A percentile compares a stretch with the other conserved stretches of the same genome.
phyloP scores from a whole-genome alignment of 2,888 invertebrate genomes.

The Doris montereyensis region DNA sequence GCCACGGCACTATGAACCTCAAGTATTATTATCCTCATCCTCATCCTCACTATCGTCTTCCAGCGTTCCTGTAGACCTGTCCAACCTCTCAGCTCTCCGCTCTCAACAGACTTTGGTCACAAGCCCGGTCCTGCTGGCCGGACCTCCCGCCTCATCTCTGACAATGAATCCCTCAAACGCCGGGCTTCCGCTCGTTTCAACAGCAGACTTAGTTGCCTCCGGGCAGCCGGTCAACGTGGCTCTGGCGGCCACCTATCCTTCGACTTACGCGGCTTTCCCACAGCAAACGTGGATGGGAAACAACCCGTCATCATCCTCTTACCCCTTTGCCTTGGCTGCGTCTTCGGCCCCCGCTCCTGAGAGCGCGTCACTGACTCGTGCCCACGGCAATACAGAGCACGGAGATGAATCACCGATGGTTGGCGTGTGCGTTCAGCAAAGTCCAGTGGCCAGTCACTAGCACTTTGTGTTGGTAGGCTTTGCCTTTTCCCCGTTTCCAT shows the following conservation, averaged over 20 bases:
- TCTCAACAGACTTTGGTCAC: constrained; percentile 28
- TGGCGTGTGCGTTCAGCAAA: constrained; percentile 91
- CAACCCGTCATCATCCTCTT: background rate
- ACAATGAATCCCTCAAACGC: background rate
- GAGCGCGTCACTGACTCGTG: background rate
- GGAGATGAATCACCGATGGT: constrained; percentile 87
- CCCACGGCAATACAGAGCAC: constrained; percentile 46
- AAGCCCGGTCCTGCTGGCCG: constrained; percentile 9
- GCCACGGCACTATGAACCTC: constrained; percentile 29
- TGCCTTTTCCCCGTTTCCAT: too few relatives aligned
- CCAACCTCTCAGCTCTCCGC: constrained; percentile 11
- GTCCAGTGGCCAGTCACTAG: constrained; percentile 93
- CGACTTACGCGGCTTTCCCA: background rate
- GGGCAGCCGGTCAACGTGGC: background rate
- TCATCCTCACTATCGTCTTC: constrained; percentile 36
- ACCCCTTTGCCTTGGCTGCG: background rate
- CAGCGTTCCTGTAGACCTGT: constrained; percentile 41
- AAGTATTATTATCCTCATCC: constrained; percentile 37
- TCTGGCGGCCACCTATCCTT: background rate
- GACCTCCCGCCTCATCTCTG: background rate
- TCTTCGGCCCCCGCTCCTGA: background rate
- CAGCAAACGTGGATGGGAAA: background rate
- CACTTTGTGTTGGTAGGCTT: too few relatives aligned
- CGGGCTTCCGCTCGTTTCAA: background rate
- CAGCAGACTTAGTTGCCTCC: background rate